Evolutionary conservation across 2,113 vertebrate species (phyloP).

Genomic region (Laticauda laticaudata): DNA sequence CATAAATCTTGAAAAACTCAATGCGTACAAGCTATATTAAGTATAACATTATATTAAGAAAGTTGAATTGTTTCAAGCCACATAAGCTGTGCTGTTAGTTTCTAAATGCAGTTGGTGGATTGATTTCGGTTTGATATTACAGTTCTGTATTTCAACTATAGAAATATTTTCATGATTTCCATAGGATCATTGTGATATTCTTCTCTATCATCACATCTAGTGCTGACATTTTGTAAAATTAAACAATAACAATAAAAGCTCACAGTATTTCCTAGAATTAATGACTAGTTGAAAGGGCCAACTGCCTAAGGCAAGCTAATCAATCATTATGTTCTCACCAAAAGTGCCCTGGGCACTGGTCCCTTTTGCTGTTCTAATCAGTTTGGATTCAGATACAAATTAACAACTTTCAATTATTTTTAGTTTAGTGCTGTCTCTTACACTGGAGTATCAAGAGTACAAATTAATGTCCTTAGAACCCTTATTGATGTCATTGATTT

Average conservation of each 20-base stretch:
- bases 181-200: constrained; percentile 40
- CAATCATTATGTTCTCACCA: constrained; percentile 59
- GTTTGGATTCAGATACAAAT: constrained; percentile 45
- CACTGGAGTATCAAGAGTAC: constrained; percentile 14
- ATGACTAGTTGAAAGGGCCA: constrained; percentile 44
- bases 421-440: constrained; percentile 3
- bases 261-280: constrained; percentile 50
- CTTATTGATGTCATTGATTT: constrained; percentile 17
- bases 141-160: background rate
- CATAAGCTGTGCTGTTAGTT: constrained; percentile 29
- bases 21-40: background rate
- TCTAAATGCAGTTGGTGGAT: background rate
- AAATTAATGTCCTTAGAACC: constrained; percentile 23
- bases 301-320: constrained; percentile 43
- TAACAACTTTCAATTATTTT: constrained; percentile 27
- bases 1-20: background rate
- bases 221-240: constrained; percentile 46
- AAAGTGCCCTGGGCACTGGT: constrained; percentile 39
- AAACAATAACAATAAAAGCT: constrained; percentile 46
- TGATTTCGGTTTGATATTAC: constrained; percentile 13
- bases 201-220: constrained; percentile 34
- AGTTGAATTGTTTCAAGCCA: constrained; percentile 18
- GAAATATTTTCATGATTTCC: constrained; percentile 24
- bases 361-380: constrained; percentile 42
- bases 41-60: constrained; percentile 16